Evolutionary conservation across 2,113 vertebrate genomes (phyloP), one percentile per base, ranked within the genome.

Genomic region (Peromyscus maniculatus): DNA sequence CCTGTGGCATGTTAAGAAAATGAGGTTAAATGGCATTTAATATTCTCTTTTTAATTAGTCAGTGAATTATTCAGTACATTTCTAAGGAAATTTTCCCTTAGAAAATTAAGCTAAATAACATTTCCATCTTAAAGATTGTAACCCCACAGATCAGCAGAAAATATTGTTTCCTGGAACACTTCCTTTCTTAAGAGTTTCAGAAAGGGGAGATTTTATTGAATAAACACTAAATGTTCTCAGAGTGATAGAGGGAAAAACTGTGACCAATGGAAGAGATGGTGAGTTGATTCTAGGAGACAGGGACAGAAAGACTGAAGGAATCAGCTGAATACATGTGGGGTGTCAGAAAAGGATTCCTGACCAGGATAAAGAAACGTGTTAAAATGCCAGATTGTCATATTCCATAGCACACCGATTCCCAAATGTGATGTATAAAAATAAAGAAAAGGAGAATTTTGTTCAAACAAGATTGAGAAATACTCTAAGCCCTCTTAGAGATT

Each of bases 31-130:
- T n/a, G 72, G 28, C 57, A 15, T 33, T 87, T 75, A 78, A 2
- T 74, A 19, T 75, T 84, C 31, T 93, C 69, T 67, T 91, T 93
- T 59, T 19, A 94, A 59, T 72, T 86, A 95, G 1, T 59, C 33
- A 33, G 28, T 69, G 57, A 96, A 80, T 72, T 89, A 72, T 72
- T 93, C 5, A 57, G 59, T 31, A 55, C 57, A 46, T 59, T 89
- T 96, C 43, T 88, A 95, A 97, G 82, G 8, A 6, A 24, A 75
- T 89, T 17, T 8, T 57, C 36, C 39, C 49, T 39, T 39, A 87
- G 90, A 93, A 52, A 78, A 83, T 83, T 91, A 91, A 36, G 28
- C 46, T 91, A 95, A 88, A 77, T 88, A 67, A 95, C 59, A 31
- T 89, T 95, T 91, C 59, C 66, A 67, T 89, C 59, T n/a, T 75